Evolutionary conservation across 2,888 invertebrate genomes (phyloP).

Genomic region (Campoplex capitator): DNA sequence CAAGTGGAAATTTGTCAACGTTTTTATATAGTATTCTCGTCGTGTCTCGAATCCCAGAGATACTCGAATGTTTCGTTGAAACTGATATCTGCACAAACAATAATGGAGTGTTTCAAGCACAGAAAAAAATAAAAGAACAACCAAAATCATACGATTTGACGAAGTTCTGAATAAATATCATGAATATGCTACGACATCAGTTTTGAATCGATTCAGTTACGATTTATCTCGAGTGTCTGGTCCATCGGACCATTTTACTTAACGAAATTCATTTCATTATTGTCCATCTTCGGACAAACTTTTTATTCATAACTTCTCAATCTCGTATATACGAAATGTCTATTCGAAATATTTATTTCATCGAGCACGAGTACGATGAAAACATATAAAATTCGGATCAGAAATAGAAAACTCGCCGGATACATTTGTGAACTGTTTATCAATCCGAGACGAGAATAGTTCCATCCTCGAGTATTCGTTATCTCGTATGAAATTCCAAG

Average conservation of each 20-base stretch:
- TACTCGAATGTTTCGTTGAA: neutral
- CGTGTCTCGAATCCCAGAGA: neutral
- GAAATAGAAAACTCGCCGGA: neutral
- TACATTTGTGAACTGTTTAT: neutral
- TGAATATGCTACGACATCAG: neutral
- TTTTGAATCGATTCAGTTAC: neutral
- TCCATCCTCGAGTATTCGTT: neutral
- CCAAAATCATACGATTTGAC: no score
- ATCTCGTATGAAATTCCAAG: neutral
- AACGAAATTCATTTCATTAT: no score
- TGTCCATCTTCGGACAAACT: no score
- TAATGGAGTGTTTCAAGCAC: neutral
- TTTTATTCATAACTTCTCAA: no score
- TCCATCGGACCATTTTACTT: no score
- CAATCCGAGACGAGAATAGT: neutral
- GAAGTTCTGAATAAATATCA: neutral
- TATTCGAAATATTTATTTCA: no score
- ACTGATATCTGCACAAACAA: neutral
- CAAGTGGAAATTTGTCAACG: neutral
- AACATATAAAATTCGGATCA: no score
- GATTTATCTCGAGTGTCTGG: neutral
- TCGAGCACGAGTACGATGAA: neutral
- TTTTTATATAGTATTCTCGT: slow-evolving; percentile 9
- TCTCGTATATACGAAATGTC: no score
- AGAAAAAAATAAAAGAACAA: neutral